These are phyloP conservation scores for Coturnix japonica DNA, from an alignment of 2,113 vertebrate species.

Conservation along the genomic window DNA sequence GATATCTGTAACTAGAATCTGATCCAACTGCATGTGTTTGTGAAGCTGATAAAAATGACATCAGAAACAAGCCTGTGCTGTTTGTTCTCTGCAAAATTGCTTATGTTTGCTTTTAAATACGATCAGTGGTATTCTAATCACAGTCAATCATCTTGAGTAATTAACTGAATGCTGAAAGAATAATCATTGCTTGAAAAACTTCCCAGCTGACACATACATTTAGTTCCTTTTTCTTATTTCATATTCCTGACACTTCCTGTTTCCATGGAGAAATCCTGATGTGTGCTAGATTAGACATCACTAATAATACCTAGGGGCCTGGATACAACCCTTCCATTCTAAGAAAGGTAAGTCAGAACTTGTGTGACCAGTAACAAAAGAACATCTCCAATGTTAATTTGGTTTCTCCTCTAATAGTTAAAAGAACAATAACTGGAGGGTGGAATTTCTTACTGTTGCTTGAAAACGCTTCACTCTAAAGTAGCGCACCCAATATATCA, in stretches of 20 bases:
- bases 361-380: not conserved
- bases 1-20: not conserved
- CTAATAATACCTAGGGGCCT: not conserved
- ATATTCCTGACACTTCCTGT: not conserved
- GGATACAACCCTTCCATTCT: not conserved
- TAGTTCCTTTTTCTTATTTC: not conserved
- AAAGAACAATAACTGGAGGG: not conserved
- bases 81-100: not conserved
- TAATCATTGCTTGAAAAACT: not conserved
- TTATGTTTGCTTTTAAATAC: conserved; percentile 7
- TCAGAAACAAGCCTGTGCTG: not conserved
- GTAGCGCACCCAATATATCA: not conserved
- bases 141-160: not conserved
- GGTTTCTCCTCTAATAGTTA: not conserved
- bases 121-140: not conserved
- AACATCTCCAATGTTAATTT: not conserved
- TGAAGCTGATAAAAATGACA: not conserved
- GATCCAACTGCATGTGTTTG: not conserved
- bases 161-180: not conserved
- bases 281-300: not conserved
- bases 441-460: not conserved
- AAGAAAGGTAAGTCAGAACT: not conserved
- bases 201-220: not conserved
- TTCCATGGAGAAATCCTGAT: not conserved
- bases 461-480: not conserved